Conservation (phyloP, 2,113 vertebrate genomes). For the Pholis gunnellus region DNA sequence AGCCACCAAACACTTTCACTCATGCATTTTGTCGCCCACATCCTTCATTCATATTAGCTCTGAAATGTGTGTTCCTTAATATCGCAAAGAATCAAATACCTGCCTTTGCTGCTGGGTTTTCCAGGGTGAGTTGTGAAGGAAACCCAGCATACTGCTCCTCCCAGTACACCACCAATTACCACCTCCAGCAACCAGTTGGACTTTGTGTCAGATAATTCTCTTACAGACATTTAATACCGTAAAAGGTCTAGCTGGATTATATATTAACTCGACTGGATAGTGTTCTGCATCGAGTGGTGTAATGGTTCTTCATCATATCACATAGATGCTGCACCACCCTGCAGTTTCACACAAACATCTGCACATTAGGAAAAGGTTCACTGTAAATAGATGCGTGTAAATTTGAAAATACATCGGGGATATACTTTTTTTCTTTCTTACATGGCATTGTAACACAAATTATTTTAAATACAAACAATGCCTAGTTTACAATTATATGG, state of each 20-base stretch:
- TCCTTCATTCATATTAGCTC: constrained; percentile 12
- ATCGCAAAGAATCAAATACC: constrained; percentile 31
- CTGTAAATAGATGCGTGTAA: constrained; percentile 97
- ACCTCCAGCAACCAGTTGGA: constrained; percentile 7
- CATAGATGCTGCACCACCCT: neutral
- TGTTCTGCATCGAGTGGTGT: constrained; percentile 44
- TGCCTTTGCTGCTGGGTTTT: constrained; percentile 39
- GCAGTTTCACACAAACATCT: constrained; percentile 41
- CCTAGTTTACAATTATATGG: constrained; percentile 80
- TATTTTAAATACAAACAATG: constrained; percentile 86
- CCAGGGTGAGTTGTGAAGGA: constrained; percentile 36
- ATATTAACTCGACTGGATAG: constrained; percentile 28
- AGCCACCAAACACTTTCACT: constrained; percentile 6
- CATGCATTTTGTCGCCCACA: constrained; percentile 46
- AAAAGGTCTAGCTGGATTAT: constrained; percentile 51
- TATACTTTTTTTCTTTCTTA: constrained; percentile 90
- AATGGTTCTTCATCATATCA: neutral
- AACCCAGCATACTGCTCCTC: constrained; percentile 36
- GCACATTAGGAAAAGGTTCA: constrained; percentile 66
- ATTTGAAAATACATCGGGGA: constrained; percentile 89
- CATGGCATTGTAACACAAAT: constrained; percentile 91
- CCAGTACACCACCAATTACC: constrained; percentile 20
- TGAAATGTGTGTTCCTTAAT: constrained; percentile 22
- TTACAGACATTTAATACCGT: constrained; percentile 36
- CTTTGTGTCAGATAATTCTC: constrained; percentile 23